phyloP scores from a whole-genome alignment of 2,113 vertebrate genomes.

The Andinoacara biseriatus region DNA sequence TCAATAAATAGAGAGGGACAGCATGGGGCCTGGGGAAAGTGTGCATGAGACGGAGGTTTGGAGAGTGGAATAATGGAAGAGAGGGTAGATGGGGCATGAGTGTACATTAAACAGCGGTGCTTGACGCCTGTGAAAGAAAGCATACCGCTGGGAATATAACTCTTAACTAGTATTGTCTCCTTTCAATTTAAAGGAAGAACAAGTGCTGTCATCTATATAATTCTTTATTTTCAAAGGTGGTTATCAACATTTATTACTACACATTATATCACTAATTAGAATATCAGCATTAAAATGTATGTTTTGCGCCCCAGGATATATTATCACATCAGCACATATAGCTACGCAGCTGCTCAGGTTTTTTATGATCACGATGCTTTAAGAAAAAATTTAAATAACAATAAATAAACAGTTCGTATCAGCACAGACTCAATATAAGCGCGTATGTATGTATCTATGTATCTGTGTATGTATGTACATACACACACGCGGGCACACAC shows the following conservation, averaged over 20 bases:
- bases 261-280: conserved; percentile 3
- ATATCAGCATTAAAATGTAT: conserved; percentile 37
- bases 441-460: too few species aligned
- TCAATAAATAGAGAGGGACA: conserved; percentile 99
- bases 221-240: conserved; percentile 62
- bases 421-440: neutral
- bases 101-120: conserved; percentile 98
- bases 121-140: conserved; percentile 91
- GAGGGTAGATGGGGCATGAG: conserved; percentile 97
- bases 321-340: neutral
- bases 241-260: conserved; percentile 14
- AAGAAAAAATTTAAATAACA: rapidly evolving
- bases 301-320: neutral
- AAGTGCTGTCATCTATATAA: conserved; percentile 88
- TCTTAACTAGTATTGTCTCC: conserved; percentile 97
- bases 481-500: too few species aligned
- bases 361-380: neutral
- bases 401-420: neutral
- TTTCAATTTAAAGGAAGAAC: conserved; percentile 96
- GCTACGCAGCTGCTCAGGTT: neutral
- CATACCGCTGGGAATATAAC: conserved; percentile 92
- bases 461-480: too few species aligned
- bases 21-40: conserved; percentile 94
- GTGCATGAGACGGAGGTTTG: conserved; percentile 96
- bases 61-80: conserved; percentile 93